Conservation (phyloP, 1,140 invertebrate species). For the Gryon sp. region DNA sequence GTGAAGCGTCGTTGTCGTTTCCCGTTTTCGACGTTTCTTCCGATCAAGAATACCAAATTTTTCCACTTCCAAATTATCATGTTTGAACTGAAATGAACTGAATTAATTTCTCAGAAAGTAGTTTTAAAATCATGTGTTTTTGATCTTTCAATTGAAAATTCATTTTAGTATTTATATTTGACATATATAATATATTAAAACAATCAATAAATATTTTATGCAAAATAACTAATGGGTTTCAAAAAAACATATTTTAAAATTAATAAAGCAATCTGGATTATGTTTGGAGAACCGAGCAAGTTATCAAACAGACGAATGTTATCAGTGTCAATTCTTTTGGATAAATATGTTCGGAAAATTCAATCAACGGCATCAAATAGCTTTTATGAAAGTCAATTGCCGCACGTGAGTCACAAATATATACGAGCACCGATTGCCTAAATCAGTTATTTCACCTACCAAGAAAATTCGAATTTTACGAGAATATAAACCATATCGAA, state of each 20-base stretch:
- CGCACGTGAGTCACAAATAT: slow-evolving; percentile 52
- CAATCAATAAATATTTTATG: too few species aligned
- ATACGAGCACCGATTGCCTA: slow-evolving; percentile 43
- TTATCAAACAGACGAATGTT: slow-evolving; percentile 47
- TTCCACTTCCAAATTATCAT: slow-evolving; percentile 10
- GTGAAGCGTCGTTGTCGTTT: slow-evolving; percentile 9
- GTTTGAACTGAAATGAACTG: background rate
- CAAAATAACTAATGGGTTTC: too few species aligned
- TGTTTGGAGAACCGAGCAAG: slow-evolving; percentile 32
- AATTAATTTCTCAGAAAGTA: too few species aligned
- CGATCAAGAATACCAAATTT: slow-evolving; percentile 16
- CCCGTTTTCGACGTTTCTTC: slow-evolving; percentile 34
- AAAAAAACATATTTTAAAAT: too few species aligned
- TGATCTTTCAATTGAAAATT: too few species aligned
- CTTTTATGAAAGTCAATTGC: slow-evolving; percentile 57
- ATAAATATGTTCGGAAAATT: slow-evolving; percentile 40
- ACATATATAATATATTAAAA: too few species aligned
- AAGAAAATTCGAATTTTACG: too few species aligned
- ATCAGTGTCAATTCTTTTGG: slow-evolving; percentile 51
- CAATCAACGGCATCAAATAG: slow-evolving; percentile 52
- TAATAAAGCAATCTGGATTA: too few species aligned
- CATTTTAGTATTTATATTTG: too few species aligned
- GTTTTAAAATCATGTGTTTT: too few species aligned
- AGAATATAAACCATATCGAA: too few species aligned
- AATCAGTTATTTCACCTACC: slow-evolving; percentile 29